Evolutionary conservation across 2,888 invertebrate genomes (phyloP).

Genomic region (Lasioglossum lativentre): DNA sequence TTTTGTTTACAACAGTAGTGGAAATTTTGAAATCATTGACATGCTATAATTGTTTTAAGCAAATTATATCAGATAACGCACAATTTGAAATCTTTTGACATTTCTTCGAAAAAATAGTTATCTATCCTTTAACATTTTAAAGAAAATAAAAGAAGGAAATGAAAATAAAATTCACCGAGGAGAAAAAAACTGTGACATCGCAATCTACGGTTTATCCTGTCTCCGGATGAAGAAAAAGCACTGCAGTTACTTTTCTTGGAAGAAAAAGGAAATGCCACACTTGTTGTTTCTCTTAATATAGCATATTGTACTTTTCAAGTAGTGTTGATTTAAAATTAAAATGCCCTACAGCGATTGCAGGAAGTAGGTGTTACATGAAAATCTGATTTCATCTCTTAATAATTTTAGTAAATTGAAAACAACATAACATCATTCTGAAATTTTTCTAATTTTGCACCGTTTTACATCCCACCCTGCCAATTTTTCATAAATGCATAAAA

Average conservation of each 20-base stretch:
- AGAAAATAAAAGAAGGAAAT: neutral
- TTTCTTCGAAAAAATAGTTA: too few species aligned
- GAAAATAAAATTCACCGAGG: neutral
- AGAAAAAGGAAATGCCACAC: neutral
- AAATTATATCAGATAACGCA: too few species aligned
- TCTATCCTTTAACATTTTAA: neutral
- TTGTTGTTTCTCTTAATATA: neutral
- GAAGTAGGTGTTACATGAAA: neutral
- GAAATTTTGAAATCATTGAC: too few species aligned
- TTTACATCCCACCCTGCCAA: too few species aligned
- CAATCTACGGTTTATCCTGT: neutral
- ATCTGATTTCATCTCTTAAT: neutral
- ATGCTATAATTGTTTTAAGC: too few species aligned
- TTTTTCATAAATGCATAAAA: too few species aligned
- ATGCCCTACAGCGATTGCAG: neutral
- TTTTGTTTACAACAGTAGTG: too few species aligned
- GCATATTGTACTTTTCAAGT: neutral
- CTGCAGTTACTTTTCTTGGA: neutral
- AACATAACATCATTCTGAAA: too few species aligned
- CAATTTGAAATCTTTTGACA: too few species aligned
- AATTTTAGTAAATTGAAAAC: too few species aligned
- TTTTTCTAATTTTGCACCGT: too few species aligned
- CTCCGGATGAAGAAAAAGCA: constrained; percentile 1
- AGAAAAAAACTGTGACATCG: neutral
- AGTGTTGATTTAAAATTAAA: neutral